Evolutionary conservation across 30 jellyfish, hydroid and myxozoan genomes (phyloP), one percentile per base, ranked within the genome.

Genomic region (Chrysaora quinquecirrha): DNA sequence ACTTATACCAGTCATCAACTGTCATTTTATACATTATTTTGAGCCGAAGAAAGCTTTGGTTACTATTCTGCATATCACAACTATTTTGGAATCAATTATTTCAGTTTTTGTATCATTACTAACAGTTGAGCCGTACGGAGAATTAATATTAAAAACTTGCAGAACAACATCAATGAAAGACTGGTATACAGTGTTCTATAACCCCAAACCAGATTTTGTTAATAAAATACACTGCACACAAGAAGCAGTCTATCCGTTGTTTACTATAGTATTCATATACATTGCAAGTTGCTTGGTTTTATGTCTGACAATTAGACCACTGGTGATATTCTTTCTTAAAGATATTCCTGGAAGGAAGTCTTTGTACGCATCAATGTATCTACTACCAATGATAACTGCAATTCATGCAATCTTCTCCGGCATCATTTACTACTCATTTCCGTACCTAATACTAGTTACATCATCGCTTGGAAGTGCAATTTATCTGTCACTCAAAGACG

Each of bases 171-270:
- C 98, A 0, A 66, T 91, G 31, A 80, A 78, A 49, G 98, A 91
- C 56, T 91, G 98, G 98, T 91, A 91, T 76, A 91, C 98, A n/a
- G 78, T 84, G 1, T 91, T 91, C 73, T 91, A 12, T 80, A 85
- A 91, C 70, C 98, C 98, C 18, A 80, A 74, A 66, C 94, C 93
- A 48, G 80, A 84, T 25, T 86, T 25, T 56, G 79, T 64, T 9
- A 25, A 52, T 34, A 60, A 12, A 30, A 85, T 91, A 1, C 84
- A 64, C 23, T 91, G 98, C 60, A 91, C 98, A 1, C 98, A 91
- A 61, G 98, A 91, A 79, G 98, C 98, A 49, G 96, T 91, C 32
- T 91, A 85, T 64, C 98, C 98, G 11, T 49, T 91, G 63, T 91
- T 47, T 73, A 84, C 98, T 12, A 73, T 90, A 0, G 88, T 73